Percentiles rank a stretch among this genome's conserved stretches.
These are phyloP conservation scores for Capromys pilorides DNA, from an alignment of 2,797 vertebrate species.

Conservation along the genomic window DNA sequence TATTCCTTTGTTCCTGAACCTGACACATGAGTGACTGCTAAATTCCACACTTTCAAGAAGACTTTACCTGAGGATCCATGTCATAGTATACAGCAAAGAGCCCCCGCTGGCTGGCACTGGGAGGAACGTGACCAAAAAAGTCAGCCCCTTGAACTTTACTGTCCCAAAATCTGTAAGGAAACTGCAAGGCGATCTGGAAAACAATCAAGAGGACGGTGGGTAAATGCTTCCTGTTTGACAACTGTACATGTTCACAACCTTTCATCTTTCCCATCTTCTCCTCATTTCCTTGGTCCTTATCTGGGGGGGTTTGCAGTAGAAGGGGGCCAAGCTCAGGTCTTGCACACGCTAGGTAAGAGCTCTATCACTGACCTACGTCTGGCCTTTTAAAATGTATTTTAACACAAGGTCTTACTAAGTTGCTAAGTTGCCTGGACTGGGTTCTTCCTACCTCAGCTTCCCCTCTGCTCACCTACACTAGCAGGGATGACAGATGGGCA, in stretches of 20 bases:
- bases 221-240: neutral
- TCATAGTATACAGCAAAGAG: constrained; percentile 98
- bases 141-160: constrained; percentile 96
- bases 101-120: constrained; percentile 92
- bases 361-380: neutral
- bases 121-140: constrained; percentile 95
- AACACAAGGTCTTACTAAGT: neutral
- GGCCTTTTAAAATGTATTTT: neutral
- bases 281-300: neutral
- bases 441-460: neutral
- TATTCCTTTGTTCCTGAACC: neutral
- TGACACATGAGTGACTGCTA: neutral
- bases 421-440: neutral
- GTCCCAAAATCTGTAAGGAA: constrained; percentile 97
- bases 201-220: constrained; percentile 11
- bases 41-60: neutral
- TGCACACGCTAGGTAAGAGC: neutral
- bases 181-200: constrained; percentile 94
- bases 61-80: constrained; percentile 94
- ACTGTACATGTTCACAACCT: neutral
- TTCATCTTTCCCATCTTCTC: neutral
- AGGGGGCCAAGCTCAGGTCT: neutral
- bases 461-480: neutral
- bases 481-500: neutral
- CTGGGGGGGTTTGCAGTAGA: neutral